Evolutionary conservation across 1,140 invertebrate genomes (phyloP).

Genomic region (Acyrthosiphon pisum): DNA sequence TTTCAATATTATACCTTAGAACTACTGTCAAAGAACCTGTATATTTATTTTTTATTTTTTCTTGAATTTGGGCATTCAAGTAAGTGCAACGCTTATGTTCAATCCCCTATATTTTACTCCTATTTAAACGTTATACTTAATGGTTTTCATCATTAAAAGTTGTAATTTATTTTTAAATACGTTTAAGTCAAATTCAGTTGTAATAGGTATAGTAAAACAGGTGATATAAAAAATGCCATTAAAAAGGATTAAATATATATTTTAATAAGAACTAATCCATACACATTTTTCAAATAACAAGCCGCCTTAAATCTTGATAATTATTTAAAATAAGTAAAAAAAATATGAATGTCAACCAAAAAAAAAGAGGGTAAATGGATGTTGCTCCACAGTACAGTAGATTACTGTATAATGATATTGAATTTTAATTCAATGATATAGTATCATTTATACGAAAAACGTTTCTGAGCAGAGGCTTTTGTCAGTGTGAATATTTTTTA

Average conservation of each 20-base stretch:
- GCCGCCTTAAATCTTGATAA: no score
- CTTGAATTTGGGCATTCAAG: background rate
- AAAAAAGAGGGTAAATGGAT: no score
- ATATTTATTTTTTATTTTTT: background rate
- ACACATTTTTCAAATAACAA: background rate
- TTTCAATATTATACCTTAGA: background rate
- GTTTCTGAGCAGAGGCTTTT: no score
- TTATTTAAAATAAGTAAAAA: no score
- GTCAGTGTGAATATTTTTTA: no score
- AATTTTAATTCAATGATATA: no score
- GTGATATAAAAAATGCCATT: background rate
- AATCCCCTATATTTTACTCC: background rate
- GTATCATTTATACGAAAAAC: no score
- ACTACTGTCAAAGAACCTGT: background rate
- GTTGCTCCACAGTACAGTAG: no score
- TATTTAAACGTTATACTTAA: background rate
- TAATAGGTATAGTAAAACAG: background rate
- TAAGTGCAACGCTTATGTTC: background rate
- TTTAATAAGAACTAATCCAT: background rate
- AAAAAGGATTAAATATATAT: slow-evolving; percentile 15
- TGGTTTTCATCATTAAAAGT: background rate
- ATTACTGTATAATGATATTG: no score
- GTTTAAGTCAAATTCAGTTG: background rate
- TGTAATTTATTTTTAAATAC: background rate
- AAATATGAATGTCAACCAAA: no score